These are phyloP conservation scores for Teleopsis dalmanni DNA, from an alignment of 1,140 invertebrate genomes.

Conservation along the genomic window DNA sequence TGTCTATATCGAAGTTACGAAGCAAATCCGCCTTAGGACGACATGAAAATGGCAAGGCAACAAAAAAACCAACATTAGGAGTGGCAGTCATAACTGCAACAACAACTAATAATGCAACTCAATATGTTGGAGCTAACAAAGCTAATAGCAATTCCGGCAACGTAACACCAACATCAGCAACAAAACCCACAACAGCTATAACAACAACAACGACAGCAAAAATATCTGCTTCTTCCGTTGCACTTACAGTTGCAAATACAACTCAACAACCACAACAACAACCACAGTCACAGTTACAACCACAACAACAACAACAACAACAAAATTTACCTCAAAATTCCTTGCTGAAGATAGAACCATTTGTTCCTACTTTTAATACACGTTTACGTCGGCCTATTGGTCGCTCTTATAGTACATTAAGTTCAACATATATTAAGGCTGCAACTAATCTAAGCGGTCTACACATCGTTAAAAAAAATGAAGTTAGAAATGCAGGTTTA, in stretches of 20 bases:
- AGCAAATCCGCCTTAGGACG: too few species aligned
- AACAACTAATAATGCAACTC: background rate
- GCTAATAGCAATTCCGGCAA: background rate
- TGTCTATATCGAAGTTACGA: constrained; percentile 16
- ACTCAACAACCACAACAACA: constrained; percentile 6
- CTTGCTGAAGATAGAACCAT: constrained; percentile 54
- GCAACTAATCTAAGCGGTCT: constrained; percentile 15
- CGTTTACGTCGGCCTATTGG: constrained; percentile 46
- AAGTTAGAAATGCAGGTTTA: constrained; percentile 19
- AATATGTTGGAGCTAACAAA: background rate
- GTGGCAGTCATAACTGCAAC: too few species aligned
- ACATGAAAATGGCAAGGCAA: too few species aligned
- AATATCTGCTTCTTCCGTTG: background rate
- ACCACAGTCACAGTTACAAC: constrained; percentile 9
- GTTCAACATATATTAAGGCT: constrained; percentile 19
- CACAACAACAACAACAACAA: constrained; percentile 12
- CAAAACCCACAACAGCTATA: constrained; percentile 16
- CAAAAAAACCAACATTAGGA: too few species aligned
- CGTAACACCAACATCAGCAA: constrained; percentile 4
- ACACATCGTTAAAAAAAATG: constrained; percentile 10
- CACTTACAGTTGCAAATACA: constrained; percentile 6
- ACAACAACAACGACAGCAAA: background rate
- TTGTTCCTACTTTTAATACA: constrained; percentile 47
- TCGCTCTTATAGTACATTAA: constrained; percentile 50
- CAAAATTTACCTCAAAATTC: constrained; percentile 44